These are phyloP conservation scores for Delphinus delphis DNA, from an alignment of 2,113 vertebrate species.

Conservation along the genomic window DNA sequence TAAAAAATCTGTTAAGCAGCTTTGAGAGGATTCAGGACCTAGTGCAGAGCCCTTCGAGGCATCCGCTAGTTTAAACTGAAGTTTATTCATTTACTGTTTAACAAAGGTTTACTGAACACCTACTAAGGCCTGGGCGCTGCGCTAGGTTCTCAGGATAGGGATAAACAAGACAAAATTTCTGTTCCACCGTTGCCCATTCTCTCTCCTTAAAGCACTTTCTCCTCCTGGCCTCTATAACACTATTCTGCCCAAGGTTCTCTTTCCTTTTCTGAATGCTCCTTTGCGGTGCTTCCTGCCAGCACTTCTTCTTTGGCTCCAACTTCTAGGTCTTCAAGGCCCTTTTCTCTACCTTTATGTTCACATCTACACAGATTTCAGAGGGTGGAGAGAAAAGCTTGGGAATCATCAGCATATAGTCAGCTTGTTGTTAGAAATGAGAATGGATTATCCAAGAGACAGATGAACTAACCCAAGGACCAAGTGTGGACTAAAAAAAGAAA, in stretches of 20 bases:
- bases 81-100: neutral
- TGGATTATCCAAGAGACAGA: accelerated
- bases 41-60: neutral
- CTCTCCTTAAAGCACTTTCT: neutral
- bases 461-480: accelerated
- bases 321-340: neutral
- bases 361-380: neutral
- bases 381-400: neutral
- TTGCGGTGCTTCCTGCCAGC: neutral
- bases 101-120: neutral
- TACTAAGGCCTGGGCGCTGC: neutral
- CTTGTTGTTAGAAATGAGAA: neutral
- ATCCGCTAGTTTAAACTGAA: neutral
- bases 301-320: neutral
- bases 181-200: neutral
- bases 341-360: neutral
- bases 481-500: neutral
- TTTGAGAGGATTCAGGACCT: neutral
- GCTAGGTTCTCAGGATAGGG: neutral
- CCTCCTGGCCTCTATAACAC: neutral
- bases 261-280: neutral
- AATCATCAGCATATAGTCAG: neutral
- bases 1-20: neutral
- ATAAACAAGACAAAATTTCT: neutral
- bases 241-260: too few relatives aligned